These are phyloP conservation scores for Triplophysa yarkandensis DNA, from an alignment of 2,797 vertebrate species.

Conservation along the genomic window DNA sequence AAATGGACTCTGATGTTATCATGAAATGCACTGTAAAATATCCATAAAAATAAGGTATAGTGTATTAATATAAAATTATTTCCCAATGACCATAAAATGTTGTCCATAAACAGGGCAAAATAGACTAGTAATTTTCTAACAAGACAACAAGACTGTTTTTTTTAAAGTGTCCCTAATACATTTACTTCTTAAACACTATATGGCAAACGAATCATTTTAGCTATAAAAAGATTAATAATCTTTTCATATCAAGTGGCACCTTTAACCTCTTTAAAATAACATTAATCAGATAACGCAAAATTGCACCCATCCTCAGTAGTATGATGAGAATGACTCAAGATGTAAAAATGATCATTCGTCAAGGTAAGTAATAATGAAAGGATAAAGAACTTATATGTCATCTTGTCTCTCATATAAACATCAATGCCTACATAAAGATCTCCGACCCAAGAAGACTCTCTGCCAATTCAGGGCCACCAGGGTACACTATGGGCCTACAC, in stretches of 20 bases:
- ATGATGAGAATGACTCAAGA: constrained; percentile 27
- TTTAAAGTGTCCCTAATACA: too few species aligned
- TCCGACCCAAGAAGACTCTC: neutral
- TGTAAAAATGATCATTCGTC: constrained; percentile 42
- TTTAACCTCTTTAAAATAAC: neutral
- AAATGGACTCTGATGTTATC: neutral
- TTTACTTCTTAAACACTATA: neutral
- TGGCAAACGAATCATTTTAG: neutral
- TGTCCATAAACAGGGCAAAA: too few species aligned
- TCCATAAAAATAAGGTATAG: too few species aligned
- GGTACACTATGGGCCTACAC: neutral
- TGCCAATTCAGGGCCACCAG: neutral
- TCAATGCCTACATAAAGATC: neutral
- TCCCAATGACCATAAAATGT: too few species aligned
- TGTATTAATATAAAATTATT: too few species aligned
- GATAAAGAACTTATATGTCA: constrained; percentile 24
- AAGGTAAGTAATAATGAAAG: constrained; percentile 30
- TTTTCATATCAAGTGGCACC: neutral
- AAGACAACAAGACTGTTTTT: too few species aligned
- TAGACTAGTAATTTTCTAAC: too few species aligned
- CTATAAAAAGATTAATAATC: neutral
- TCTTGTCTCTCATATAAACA: neutral
- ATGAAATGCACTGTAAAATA: too few species aligned
- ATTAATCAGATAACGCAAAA: neutral
- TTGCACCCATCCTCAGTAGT: neutral